Conservation (phyloP, 2,888 invertebrate species). For the Perizoma affinitatum region DNA sequence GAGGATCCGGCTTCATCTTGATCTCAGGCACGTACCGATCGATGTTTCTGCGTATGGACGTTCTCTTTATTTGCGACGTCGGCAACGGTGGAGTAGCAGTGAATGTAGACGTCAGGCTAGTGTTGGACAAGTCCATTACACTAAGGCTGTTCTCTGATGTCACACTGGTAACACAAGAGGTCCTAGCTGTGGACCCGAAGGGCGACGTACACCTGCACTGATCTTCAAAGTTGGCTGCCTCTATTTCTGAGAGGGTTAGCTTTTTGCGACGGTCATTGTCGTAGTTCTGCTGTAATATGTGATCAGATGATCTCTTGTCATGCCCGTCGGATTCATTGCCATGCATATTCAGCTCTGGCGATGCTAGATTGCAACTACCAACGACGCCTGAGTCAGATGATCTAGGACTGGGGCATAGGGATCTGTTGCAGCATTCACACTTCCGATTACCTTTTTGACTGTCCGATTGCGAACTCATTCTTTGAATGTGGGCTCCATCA, state of each 20-base stretch:
- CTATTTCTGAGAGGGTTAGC: slow-evolving; percentile 83
- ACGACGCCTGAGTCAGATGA: slow-evolving; percentile 94
- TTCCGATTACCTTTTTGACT: slow-evolving; percentile 62
- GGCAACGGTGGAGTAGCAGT: slow-evolving; percentile 72
- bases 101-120: slow-evolving; percentile 79
- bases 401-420: slow-evolving; percentile 87
- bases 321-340: slow-evolving; percentile 71
- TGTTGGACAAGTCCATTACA: slow-evolving; percentile 79
- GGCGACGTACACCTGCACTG: slow-evolving; percentile 90
- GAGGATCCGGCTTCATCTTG: slow-evolving; percentile 73
- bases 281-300: slow-evolving; percentile 61
- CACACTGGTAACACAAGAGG: slow-evolving; percentile 85
- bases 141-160: slow-evolving; percentile 84
- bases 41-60: slow-evolving; percentile 75
- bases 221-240: slow-evolving; percentile 86
- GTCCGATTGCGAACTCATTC: slow-evolving; percentile 79
- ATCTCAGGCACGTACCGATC: slow-evolving; percentile 74
- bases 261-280: slow-evolving; percentile 63
- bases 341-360: slow-evolving; percentile 86
- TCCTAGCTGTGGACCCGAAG: slow-evolving; percentile 88
- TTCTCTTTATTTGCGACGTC: slow-evolving; percentile 78
- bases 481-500: slow-evolving; percentile 59
- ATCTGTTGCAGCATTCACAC: slow-evolving; percentile 86
- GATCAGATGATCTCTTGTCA: slow-evolving; percentile 59
- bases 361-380: slow-evolving; percentile 90